Conservation (phyloP, 2,797 vertebrate genomes). For the Myripristis jacobus region DNA sequence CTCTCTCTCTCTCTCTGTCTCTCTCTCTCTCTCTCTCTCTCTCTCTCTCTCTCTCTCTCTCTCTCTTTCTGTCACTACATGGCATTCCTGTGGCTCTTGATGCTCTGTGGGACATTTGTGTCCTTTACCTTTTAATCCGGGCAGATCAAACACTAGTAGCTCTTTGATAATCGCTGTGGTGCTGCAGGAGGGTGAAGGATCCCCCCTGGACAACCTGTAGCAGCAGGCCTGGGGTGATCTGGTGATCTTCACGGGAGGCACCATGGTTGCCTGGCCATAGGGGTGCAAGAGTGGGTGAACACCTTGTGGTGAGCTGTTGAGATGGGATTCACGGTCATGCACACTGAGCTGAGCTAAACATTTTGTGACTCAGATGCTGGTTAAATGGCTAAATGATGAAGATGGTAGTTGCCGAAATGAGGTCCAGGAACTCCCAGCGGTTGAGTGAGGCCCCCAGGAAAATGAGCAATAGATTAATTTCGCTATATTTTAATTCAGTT, state of each 20-base stretch:
- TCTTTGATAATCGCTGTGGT: conserved; percentile 70
- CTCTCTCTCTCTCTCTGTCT: conserved; percentile 52
- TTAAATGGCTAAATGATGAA: conserved; percentile 12
- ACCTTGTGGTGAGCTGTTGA: conserved; percentile 29
- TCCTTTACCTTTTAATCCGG: conserved; percentile 74
- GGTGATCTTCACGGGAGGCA: conserved; percentile 51
- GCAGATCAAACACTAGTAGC: conserved; percentile 71
- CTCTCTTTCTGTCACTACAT: conserved; percentile 43
- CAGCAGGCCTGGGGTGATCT: conserved; percentile 53
- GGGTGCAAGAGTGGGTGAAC: conserved; percentile 39
- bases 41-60: conserved; percentile 51
- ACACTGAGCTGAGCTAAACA: conserved; percentile 19
- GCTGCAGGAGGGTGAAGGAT: conserved; percentile 56
- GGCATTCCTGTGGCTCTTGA: conserved; percentile 48
- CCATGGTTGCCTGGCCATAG: conserved; percentile 30
- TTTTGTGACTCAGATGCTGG: conserved; percentile 24
- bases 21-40: conserved; percentile 45
- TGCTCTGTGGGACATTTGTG: conserved; percentile 63
- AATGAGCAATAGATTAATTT: too few species aligned
- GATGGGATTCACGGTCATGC: conserved; percentile 17
- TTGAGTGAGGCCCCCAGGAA: too few species aligned
- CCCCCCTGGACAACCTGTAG: conserved; percentile 57
- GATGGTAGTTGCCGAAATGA: background rate
- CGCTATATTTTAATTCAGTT: too few species aligned
- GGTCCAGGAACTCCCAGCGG: background rate